Conservation (phyloP, 1,140 invertebrate genomes). For the Zaprionus kolodkinae region DNA sequence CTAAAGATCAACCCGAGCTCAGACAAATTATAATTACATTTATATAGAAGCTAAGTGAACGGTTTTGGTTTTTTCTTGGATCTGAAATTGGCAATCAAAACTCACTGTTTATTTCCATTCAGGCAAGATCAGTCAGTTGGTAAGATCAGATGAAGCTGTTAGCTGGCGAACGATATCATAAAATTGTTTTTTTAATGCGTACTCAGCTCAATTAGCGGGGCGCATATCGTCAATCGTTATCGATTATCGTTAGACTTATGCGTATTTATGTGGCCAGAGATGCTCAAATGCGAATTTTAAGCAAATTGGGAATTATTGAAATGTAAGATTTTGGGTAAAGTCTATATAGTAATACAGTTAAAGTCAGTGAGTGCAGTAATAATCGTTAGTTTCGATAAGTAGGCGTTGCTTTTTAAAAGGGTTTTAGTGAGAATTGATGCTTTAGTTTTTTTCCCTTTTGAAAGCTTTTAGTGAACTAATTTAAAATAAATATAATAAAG, state of each 20-base stretch:
- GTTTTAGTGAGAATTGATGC: too few species aligned
- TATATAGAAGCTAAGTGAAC: conserved; percentile 53
- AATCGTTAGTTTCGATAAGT: too few species aligned
- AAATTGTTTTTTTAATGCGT: neutral
- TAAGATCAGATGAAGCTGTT: neutral
- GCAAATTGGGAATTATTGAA: too few species aligned
- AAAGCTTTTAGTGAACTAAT: too few species aligned
- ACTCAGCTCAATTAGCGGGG: neutral
- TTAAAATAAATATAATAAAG: too few species aligned
- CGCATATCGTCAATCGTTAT: neutral
- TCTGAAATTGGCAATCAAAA: conserved; percentile 59
- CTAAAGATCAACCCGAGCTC: conserved; percentile 42
- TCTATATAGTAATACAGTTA: too few species aligned
- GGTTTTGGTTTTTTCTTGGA: neutral
- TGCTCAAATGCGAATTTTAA: too few species aligned
- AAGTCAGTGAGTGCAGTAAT: too few species aligned
- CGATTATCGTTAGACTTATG: neutral
- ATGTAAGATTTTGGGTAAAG: too few species aligned
- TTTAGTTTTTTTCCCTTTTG: too few species aligned
- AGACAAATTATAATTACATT: conserved; percentile 64
- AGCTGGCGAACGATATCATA: neutral
- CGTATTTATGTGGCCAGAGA: neutral
- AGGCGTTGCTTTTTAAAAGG: too few species aligned
- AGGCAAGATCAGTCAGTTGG: neutral
- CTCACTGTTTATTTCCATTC: neutral